phyloP scores from a whole-genome alignment of 2,113 vertebrate genomes.

The Brienomyrus longianalis region DNA sequence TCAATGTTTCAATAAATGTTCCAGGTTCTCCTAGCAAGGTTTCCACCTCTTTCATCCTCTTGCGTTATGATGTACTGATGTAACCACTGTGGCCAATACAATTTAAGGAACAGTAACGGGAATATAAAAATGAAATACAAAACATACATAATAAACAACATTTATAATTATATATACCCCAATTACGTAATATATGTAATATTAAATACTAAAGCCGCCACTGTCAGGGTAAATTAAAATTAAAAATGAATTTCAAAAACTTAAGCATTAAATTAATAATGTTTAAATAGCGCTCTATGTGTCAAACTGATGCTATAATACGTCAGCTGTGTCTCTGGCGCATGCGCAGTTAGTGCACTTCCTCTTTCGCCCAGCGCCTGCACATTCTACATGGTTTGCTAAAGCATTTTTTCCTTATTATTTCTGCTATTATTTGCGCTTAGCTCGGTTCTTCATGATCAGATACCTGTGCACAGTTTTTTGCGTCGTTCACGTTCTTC shows the following conservation, averaged over 20 bases:
- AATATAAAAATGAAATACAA: not conserved
- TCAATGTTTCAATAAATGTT: not conserved
- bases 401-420: not conserved
- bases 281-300: not conserved
- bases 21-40: not conserved
- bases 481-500: slow-evolving; percentile 19
- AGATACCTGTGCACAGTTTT: slow-evolving; percentile 24
- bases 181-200: not conserved
- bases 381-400: not conserved
- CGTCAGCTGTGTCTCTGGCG: not conserved
- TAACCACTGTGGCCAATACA: not conserved
- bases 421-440: not conserved
- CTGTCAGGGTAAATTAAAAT: not conserved
- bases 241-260: not conserved
- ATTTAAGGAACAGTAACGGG: not conserved
- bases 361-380: not conserved
- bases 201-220: not conserved
- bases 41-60: not conserved
- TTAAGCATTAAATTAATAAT: not conserved
- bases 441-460: slow-evolving; percentile 25
- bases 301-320: not conserved
- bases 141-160: not conserved
- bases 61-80: not conserved
- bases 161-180: not conserved
- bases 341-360: slow-evolving; percentile 14